Percentiles rank a stretch among this genome's conserved stretches.
Conservation (phyloP, 2,113 vertebrate genomes). For the Zingel zingel region DNA sequence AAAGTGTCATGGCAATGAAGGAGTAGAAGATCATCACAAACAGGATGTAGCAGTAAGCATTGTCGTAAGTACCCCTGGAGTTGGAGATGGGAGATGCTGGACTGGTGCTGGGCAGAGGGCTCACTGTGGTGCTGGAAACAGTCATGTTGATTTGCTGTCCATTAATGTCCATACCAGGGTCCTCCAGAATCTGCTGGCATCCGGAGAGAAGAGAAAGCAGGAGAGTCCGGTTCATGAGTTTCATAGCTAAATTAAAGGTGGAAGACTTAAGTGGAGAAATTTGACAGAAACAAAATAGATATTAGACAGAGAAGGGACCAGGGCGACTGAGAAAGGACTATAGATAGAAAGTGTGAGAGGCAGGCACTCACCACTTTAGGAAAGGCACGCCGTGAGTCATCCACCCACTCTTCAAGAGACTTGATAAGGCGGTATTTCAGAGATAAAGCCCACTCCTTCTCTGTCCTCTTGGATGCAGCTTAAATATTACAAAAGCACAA, state of each 20-base stretch:
- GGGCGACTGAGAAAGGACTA: constrained; percentile 42
- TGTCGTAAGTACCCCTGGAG: constrained; percentile 88
- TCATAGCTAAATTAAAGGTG: constrained; percentile 31
- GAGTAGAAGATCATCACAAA: constrained; percentile 95
- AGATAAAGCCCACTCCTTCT: constrained; percentile 66
- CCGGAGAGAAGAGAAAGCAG: constrained; percentile 80
- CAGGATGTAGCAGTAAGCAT: constrained; percentile 91
- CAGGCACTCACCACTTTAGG: constrained; percentile 81
- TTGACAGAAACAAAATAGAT: constrained; percentile 14
- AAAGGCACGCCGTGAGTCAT: constrained; percentile 83
- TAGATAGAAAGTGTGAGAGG: constrained; percentile 57
- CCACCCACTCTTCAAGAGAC: constrained; percentile 62
- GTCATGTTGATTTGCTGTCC: constrained; percentile 36
- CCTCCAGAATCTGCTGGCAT: constrained; percentile 87
- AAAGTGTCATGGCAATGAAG: constrained; percentile 90
- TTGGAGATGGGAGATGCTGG: constrained; percentile 3
- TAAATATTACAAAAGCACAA: constrained; percentile 21
- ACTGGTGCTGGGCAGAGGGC: constrained; percentile 12
- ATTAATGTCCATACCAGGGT: constrained; percentile 70
- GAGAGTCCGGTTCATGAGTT: constrained; percentile 83
- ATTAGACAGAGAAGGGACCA: constrained; percentile 18
- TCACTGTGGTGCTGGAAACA: constrained; percentile 33
- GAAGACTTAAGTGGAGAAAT: background rate
- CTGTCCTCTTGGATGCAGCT: constrained; percentile 5
- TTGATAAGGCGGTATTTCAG: constrained; percentile 72